Percentiles rank a stretch among this genome's conserved stretches.
These are phyloP conservation scores for Prionace glauca DNA, from an alignment of 2,797 vertebrate genomes.

Conservation along the genomic window DNA sequence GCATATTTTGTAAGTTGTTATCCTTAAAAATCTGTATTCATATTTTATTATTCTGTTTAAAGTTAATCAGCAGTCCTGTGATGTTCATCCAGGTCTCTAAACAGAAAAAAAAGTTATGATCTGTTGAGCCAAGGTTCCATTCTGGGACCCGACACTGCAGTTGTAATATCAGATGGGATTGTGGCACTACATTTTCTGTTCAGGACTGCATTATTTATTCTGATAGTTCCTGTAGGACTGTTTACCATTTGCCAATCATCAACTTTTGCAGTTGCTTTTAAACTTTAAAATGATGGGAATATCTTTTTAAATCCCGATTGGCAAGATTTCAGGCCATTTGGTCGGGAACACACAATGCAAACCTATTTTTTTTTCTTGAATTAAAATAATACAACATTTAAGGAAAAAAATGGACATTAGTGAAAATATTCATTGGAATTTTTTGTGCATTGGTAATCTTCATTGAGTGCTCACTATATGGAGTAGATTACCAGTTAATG, in stretches of 20 bases:
- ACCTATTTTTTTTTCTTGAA: no score
- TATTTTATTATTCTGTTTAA: no score
- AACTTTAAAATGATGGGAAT: not conserved
- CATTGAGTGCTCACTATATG: not conserved
- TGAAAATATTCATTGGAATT: not conserved
- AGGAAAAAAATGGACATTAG: not conserved
- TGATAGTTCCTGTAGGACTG: not conserved
- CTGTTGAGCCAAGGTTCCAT: no score
- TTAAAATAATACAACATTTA: not conserved
- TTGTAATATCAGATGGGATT: no score
- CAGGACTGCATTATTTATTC: not conserved
- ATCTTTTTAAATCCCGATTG: not conserved
- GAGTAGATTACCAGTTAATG: not conserved
- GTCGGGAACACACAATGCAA: not conserved
- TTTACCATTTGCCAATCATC: not conserved
- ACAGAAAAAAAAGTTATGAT: no score
- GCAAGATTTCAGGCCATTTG: not conserved
- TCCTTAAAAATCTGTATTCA: no score
- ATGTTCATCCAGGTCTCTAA: no score
- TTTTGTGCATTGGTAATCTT: not conserved
- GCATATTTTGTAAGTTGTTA: no score
- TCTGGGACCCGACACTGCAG: no score
- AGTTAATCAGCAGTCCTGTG: no score
- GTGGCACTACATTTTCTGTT: not conserved
- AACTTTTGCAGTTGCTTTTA: not conserved